A percentile compares a stretch with the other conserved stretches of the same genome.
phyloP scores from a whole-genome alignment of 2,113 vertebrate genomes.

The Eubucco bourcierii region DNA sequence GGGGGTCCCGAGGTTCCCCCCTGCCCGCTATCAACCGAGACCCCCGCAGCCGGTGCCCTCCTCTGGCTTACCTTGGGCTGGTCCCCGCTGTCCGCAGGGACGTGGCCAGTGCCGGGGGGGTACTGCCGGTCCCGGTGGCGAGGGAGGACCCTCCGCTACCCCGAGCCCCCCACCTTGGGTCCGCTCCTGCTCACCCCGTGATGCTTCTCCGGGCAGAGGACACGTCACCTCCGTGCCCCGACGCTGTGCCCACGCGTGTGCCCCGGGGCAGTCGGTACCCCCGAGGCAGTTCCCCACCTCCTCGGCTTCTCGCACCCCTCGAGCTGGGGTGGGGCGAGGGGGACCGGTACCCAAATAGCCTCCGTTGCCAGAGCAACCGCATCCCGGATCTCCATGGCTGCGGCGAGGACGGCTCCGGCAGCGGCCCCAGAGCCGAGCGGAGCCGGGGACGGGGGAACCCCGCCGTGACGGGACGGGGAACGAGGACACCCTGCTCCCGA shows the following conservation, averaged over 20 bases:
- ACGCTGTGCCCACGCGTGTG: not conserved
- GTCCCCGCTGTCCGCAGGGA: not conserved
- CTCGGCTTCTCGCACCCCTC: not conserved
- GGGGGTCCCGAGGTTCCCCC: not conserved
- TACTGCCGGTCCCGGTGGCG: not conserved
- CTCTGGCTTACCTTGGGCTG: not conserved
- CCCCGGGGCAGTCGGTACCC: not conserved
- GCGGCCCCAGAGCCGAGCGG: not conserved
- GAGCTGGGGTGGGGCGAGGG: not conserved
- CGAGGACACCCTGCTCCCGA: not conserved
- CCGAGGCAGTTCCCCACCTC: not conserved
- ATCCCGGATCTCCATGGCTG: conserved; percentile 21
- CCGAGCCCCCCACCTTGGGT: not conserved
- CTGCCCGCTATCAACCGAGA: not conserved
- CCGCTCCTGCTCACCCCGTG: not conserved
- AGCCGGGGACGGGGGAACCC: not conserved
- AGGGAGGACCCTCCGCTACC: not conserved
- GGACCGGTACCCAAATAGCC: not conserved
- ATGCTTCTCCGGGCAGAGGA: not conserved
- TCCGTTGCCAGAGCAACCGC: conserved; percentile 35
- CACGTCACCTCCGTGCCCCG: not conserved
- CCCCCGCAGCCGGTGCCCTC: too few relatives aligned
- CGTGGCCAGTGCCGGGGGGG: not conserved
- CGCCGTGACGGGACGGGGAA: too few relatives aligned
- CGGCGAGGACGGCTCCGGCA: not conserved